Percentiles rank a stretch among this genome's conserved stretches.
Conservation (phyloP, 2,797 vertebrate species). For the Channallabes apus region DNA sequence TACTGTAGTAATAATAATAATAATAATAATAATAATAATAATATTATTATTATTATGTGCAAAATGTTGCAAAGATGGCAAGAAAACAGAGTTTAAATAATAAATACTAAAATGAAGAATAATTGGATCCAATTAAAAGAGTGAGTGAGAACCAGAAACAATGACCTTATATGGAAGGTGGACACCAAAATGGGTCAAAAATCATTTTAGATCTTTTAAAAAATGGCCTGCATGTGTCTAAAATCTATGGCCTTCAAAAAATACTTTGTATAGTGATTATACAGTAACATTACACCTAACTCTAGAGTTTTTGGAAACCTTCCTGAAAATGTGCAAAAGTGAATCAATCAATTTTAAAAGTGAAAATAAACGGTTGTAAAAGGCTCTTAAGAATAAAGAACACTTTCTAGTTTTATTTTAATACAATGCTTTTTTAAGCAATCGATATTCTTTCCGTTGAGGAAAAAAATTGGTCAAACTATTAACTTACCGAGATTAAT, state of each 20-base stretch:
- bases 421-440: not conserved
- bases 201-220: not conserved
- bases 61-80: not conserved
- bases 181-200: not conserved
- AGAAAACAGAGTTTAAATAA: not conserved
- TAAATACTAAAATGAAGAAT: not conserved
- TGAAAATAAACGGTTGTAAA: not conserved
- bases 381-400: not conserved
- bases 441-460: not conserved
- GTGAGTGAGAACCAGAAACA: not conserved
- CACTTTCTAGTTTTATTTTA: not conserved
- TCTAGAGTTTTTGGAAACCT: not conserved
- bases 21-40: not conserved
- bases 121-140: not conserved
- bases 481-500: not conserved
- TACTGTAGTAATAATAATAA: no score
- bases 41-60: no score
- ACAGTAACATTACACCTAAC: not conserved
- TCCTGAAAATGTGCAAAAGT: not conserved
- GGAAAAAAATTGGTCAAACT: not conserved
- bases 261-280: not conserved
- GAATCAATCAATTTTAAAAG: not conserved
- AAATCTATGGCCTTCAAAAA: not conserved
- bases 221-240: not conserved
- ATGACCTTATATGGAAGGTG: not conserved